Base-by-base conservation (phyloP, 2,797 vertebrate genomes). In the Lepidocolaptes lacrymiger region DNA sequence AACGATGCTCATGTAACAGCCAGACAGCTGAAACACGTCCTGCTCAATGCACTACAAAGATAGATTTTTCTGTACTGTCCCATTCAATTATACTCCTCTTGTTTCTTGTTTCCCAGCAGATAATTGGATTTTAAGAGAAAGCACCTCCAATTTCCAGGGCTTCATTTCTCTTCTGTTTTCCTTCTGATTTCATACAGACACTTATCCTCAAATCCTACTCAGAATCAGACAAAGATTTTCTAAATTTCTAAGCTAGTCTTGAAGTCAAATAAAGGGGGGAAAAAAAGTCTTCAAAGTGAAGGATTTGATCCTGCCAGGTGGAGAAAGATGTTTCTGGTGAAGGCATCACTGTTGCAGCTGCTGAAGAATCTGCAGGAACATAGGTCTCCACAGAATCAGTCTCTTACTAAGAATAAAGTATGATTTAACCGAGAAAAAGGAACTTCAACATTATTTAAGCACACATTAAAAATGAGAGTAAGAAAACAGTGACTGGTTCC, bases 91-190 rank as follows among this genome's bases (percentile, higher is more conserved):
- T 63, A 85, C 34, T 73, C 12, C 55, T 66, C 44, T 61, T 73
- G 58, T 92, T 94, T 91, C 88, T 91, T 81, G 44, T 82, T 93
- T 79, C 48, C 44, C 41, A 89, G 69, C 34, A 94, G 73, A 90
- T 94, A 96, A 96, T 73, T 91, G 66, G 66, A 91, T 95, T 96
- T 94, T 88, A 93, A 94, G 56, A 78, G 79, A 82, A 84, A 39
- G 55, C 16, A 78, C 66, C 55, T 92, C 66, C 16, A 48, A 22
- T 95, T 84, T 93, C 73, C 63, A 91, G 71, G 49, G 12, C 51
- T 93, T 84, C 63, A 86, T 92, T 84, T 93, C 76, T 94, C 66
- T 94, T 86, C 69, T 78, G 23, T 62, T 89, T 92, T 58, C 56
- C 18, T 85, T 91, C 71, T 92, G 68, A 30, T 85, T 93, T 84